Conservation (phyloP, 2,888 invertebrate genomes). For the Apamea sordens region DNA sequence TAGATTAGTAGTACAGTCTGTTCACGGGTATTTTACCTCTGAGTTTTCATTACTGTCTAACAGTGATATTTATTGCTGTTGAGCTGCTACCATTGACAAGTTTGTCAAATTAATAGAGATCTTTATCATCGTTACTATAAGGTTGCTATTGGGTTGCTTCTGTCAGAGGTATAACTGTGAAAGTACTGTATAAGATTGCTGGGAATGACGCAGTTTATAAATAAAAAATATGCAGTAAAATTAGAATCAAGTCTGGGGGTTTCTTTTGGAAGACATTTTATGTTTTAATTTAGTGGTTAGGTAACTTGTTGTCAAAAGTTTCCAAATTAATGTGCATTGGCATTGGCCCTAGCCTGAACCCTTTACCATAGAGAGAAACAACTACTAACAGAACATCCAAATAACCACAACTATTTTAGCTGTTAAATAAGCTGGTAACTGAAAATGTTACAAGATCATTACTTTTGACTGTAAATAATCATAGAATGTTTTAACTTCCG, state of each 20-base stretch:
- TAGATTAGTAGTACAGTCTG: neutral
- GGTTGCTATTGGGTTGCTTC: too few relatives aligned
- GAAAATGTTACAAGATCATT: neutral
- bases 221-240: neutral
- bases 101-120: neutral
- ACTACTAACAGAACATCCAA: neutral
- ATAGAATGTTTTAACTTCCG: neutral
- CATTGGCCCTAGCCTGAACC: neutral
- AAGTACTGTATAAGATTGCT: neutral
- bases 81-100: neutral
- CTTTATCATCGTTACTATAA: neutral
- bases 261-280: neutral
- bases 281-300: neutral
- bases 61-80: neutral
- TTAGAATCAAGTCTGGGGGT: neutral
- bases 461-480: neutral
- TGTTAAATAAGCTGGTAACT: neutral
- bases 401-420: neutral
- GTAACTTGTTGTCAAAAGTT: neutral
- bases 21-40: neutral
- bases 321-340: neutral
- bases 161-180: neutral
- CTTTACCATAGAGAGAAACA: neutral
- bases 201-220: neutral
- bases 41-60: neutral